Percentiles rank a stretch among this genome's conserved stretches.
Conservation (phyloP, 2,797 vertebrate species). For the Pangasius macronema region DNA sequence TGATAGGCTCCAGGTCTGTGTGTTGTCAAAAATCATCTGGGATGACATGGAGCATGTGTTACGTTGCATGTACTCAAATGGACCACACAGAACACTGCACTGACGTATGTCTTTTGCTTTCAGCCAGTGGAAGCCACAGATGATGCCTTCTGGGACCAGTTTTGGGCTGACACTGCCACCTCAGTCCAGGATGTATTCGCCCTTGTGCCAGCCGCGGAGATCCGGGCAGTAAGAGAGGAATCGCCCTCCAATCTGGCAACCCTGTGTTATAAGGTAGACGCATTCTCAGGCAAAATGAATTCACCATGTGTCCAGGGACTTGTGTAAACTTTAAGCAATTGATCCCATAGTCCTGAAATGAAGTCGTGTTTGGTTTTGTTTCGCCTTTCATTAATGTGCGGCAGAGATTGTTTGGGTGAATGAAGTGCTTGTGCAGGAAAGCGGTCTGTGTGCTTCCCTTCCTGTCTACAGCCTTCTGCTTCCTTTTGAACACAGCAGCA, state of each 20-base stretch:
- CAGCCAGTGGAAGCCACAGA: conserved; percentile 97
- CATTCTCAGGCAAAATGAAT: not conserved
- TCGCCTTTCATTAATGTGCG: conserved; percentile 7
- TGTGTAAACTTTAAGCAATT: not conserved
- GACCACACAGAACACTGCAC: not conserved
- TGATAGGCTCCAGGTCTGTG: not conserved
- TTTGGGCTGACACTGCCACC: conserved; percentile 94
- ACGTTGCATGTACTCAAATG: not conserved
- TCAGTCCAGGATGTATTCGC: conserved; percentile 98
- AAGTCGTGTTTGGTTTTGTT: not conserved
- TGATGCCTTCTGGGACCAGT: conserved; percentile 98
- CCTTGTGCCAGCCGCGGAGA: conserved; percentile 95
- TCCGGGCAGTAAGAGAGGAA: conserved; percentile 95
- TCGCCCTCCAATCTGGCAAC: conserved; percentile 97
- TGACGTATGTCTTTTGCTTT: not conserved
- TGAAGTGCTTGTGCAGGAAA: conserved; percentile 56
- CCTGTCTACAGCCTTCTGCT: conserved; percentile 64
- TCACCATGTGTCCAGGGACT: not conserved
- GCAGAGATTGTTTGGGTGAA: conserved; percentile 51
- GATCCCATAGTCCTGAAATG: not conserved
- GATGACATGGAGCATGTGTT: not conserved
- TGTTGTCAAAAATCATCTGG: not conserved
- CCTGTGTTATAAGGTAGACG: conserved; percentile 91
- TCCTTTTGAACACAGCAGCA: conserved; percentile 69
- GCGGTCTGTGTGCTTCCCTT: conserved; percentile 68